Evolutionary conservation across 1,140 invertebrate species (phyloP).

Genomic region (Aphelinus atriplicis): DNA sequence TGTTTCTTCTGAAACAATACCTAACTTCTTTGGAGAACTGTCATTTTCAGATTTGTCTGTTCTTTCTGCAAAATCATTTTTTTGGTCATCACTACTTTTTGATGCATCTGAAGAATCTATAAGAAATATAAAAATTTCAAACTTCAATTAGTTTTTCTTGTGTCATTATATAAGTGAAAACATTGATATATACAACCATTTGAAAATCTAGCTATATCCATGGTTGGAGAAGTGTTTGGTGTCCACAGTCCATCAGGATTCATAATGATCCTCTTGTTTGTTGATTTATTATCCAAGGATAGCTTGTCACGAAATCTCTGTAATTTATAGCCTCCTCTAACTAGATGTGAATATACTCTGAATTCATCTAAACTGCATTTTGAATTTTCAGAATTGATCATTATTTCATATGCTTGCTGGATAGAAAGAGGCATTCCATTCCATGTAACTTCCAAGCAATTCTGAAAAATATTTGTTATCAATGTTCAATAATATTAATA

Average conservation of each 20-base stretch:
- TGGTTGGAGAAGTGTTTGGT: slow-evolving; percentile 24
- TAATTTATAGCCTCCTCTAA: slow-evolving; percentile 67
- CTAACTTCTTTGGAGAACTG: slow-evolving; percentile 48
- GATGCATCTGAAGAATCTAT: slow-evolving; percentile 2
- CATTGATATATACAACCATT: slow-evolving; percentile 38
- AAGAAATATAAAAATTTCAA: background rate
- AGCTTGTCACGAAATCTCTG: slow-evolving; percentile 55
- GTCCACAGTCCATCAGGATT: slow-evolving; percentile 54
- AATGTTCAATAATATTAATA: slow-evolving; percentile 16
- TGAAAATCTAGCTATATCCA: slow-evolving; percentile 1
- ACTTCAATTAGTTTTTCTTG: background rate
- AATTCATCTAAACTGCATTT: slow-evolving; percentile 68
- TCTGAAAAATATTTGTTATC: slow-evolving; percentile 61
- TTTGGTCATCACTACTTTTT: slow-evolving; percentile 25
- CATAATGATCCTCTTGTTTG: slow-evolving; percentile 56
- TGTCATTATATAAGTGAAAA: background rate
- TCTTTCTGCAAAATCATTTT: slow-evolving; percentile 30
- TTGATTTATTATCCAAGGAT: slow-evolving; percentile 30
- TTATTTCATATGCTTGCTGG: slow-evolving; percentile 71
- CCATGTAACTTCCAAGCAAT: slow-evolving; percentile 67
- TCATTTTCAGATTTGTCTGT: slow-evolving; percentile 22
- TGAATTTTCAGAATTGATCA: slow-evolving; percentile 62
- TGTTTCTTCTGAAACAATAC: slow-evolving; percentile 60
- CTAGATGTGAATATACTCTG: slow-evolving; percentile 72
- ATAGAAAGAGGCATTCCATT: slow-evolving; percentile 69